Percentiles rank a stretch among this genome's conserved stretches.
Conservation (phyloP, 2,797 vertebrate species). For the Mormyrops boulengeri region DNA sequence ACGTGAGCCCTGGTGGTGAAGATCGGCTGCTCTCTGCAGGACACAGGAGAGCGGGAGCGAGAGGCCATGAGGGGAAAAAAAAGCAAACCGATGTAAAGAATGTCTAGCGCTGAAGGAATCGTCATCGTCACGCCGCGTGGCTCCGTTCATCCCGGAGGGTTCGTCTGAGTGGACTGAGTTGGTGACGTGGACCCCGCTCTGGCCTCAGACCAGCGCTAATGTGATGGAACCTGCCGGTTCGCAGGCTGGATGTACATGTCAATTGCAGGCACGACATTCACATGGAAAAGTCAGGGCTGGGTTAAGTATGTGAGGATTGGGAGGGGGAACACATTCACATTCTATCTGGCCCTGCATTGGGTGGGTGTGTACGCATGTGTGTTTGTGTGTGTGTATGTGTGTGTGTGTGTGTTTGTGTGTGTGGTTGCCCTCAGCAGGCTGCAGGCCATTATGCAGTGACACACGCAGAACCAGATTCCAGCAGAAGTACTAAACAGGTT, state of each 20-base stretch:
- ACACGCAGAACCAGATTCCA: neutral
- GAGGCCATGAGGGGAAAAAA: neutral
- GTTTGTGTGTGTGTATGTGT: neutral
- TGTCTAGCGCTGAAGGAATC: neutral
- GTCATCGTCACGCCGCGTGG: neutral
- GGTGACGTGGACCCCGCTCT: neutral
- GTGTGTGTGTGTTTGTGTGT: neutral
- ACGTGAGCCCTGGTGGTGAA: slow-evolving; percentile 96
- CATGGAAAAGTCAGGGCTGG: neutral
- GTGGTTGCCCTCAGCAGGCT: neutral
- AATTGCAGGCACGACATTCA: neutral
- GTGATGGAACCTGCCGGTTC: slow-evolving; percentile 47
- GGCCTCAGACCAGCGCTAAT: slow-evolving; percentile 40
- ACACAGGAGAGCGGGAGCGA: neutral
- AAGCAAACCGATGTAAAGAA: neutral
- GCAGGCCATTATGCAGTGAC: neutral
- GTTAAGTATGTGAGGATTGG: neutral
- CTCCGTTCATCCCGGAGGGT: neutral
- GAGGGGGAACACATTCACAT: neutral
- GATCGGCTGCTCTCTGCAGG: slow-evolving; percentile 91
- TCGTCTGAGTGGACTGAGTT: neutral
- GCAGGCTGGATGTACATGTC: neutral
- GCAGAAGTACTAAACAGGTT: neutral
- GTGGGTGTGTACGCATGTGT: neutral
- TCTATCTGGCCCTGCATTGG: neutral